Evolutionary conservation across 2,888 invertebrate genomes (phyloP).

Genomic region (Argyresthia albistria): DNA sequence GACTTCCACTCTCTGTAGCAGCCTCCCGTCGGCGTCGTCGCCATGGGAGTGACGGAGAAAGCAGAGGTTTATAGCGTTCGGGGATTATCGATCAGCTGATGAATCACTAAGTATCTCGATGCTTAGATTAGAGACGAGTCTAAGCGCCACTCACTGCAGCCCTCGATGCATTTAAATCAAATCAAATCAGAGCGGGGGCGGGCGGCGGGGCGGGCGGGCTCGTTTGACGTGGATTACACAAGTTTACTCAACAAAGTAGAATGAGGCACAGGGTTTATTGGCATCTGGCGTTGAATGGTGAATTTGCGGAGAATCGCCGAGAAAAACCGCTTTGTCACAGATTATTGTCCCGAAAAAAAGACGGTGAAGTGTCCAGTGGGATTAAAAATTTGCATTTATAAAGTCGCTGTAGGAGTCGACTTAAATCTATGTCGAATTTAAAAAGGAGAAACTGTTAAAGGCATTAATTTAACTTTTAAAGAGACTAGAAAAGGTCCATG

Average conservation of each 20-base stretch:
- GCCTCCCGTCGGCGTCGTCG: too few relatives aligned
- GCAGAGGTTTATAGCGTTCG: background rate
- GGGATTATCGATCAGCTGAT: background rate
- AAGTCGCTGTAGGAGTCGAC: too few relatives aligned
- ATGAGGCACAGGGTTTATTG: too few relatives aligned
- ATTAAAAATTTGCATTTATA: too few relatives aligned
- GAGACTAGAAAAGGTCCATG: background rate
- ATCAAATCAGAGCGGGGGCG: constrained; percentile 2
- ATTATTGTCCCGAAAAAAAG: too few relatives aligned
- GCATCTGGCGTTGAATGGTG: too few relatives aligned
- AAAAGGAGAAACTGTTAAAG: background rate
- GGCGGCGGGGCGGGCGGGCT: too few relatives aligned
- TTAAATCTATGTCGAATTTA: background rate
- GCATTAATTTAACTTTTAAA: background rate
- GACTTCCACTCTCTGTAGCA: too few relatives aligned
- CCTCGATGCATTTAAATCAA: constrained; percentile 23
- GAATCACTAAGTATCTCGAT: background rate
- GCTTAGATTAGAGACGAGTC: constrained; percentile 11
- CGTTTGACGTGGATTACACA: background rate
- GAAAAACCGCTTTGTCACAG: too few relatives aligned
- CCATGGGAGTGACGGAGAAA: background rate
- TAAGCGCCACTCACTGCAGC: constrained; percentile 19
- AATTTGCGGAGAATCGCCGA: too few relatives aligned
- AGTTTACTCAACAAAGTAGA: background rate
- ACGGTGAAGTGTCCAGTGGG: too few relatives aligned